These are phyloP conservation scores for Alviniconcha strummeri DNA, from an alignment of 2,888 invertebrate species.

Conservation along the genomic window DNA sequence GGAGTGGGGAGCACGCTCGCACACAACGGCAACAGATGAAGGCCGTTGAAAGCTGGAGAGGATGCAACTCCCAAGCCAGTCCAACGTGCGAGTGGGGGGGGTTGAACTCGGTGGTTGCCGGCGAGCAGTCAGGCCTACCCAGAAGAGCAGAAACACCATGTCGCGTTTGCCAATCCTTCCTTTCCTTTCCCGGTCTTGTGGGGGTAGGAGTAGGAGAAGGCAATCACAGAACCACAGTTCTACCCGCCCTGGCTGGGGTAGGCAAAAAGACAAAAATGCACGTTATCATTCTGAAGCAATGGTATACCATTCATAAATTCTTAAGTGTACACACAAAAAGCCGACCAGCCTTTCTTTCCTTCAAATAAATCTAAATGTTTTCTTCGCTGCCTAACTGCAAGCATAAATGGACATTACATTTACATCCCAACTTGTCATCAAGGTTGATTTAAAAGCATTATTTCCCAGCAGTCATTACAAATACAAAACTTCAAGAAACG, in stretches of 20 bases:
- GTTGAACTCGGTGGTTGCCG: neutral
- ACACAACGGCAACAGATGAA: too few species aligned
- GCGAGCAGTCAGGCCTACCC: constrained; percentile 11
- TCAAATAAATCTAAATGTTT: neutral
- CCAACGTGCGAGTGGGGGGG: neutral
- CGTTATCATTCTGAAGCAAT: constrained; percentile 22
- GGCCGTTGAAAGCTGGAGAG: neutral
- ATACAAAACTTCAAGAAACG: neutral
- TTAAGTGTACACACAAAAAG: too few species aligned
- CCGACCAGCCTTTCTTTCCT: too few species aligned
- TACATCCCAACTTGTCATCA: neutral
- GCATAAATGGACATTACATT: neutral
- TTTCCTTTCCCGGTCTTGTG: constrained; percentile 9
- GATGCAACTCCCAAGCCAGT: constrained; percentile 7
- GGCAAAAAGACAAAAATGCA: constrained; percentile 64
- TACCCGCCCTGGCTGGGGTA: constrained; percentile 72
- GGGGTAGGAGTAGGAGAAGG: constrained; percentile 34
- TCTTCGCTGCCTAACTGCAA: neutral
- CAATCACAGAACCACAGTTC: constrained; percentile 36
- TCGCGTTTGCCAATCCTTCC: constrained; percentile 19
- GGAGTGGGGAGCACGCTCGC: too few species aligned
- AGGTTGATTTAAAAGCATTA: neutral
- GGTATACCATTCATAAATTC: too few species aligned
- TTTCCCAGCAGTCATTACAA: constrained; percentile 4
- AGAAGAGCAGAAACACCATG: neutral